Conservation (phyloP, 2,797 vertebrate genomes). For the Sorex maritimensis region DNA sequence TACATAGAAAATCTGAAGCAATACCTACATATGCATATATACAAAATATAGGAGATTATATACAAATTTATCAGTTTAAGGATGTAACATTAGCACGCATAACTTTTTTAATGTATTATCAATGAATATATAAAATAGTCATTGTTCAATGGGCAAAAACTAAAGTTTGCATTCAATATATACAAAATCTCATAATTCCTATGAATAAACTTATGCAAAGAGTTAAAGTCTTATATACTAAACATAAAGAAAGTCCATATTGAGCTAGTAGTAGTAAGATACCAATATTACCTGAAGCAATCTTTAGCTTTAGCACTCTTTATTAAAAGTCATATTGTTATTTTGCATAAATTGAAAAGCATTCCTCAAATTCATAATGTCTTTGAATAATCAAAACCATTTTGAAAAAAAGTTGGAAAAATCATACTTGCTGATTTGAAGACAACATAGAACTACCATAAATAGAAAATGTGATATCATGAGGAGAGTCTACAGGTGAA, state of each 20-base stretch:
- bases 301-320: not conserved
- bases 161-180: not conserved
- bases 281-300: not conserved
- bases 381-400: not conserved
- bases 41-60: not conserved
- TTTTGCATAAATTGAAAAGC: not conserved
- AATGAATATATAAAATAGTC: not conserved
- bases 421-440: not conserved
- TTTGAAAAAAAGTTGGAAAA: not conserved
- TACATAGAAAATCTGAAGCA: not conserved
- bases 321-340: not conserved
- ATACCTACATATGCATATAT: not conserved
- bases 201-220: constrained; percentile 3
- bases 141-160: constrained; percentile 26
- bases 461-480: no score
- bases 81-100: no score
- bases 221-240: not conserved
- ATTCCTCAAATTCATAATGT: not conserved
- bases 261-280: not conserved
- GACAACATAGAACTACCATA: no score
- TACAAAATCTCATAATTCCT: constrained; percentile 25
- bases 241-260: not conserved
- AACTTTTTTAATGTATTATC: no score
- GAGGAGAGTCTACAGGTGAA: no score
- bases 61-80: no score